phyloP scores from a whole-genome alignment of 2,797 vertebrate species.

The Phaenicophaeus curvirostris region DNA sequence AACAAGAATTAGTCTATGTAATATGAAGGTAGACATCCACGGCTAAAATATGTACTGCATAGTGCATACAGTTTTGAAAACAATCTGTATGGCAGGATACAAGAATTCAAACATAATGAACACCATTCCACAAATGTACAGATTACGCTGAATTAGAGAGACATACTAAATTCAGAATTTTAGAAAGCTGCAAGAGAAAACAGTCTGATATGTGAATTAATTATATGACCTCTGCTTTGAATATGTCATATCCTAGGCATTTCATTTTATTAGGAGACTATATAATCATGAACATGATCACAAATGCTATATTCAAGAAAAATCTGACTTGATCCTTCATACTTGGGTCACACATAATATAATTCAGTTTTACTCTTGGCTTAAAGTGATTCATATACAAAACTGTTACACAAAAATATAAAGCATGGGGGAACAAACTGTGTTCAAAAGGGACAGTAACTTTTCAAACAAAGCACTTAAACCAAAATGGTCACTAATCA shows the following conservation, averaged over 20 bases:
- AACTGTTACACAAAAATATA: not conserved
- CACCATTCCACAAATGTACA: not conserved
- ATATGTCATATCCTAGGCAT: slow-evolving; percentile 28
- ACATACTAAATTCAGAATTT: slow-evolving; percentile 8
- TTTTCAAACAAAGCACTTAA: not conserved
- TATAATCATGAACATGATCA: slow-evolving; percentile 40
- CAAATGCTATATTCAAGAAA: slow-evolving; percentile 50
- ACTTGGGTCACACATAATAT: slow-evolving; percentile 6
- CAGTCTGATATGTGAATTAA: slow-evolving; percentile 42
- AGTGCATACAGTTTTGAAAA: not conserved
- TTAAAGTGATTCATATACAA: not conserved
- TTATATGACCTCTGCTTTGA: slow-evolving; percentile 57
- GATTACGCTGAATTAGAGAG: not conserved
- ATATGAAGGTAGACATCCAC: not conserved
- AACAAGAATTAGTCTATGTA: not conserved
- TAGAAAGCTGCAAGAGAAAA: slow-evolving; percentile 50
- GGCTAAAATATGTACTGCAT: not conserved
- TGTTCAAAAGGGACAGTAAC: not conserved
- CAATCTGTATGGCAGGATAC: not conserved
- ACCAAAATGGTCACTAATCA: not conserved
- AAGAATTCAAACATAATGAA: not conserved
- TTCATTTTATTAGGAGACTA: slow-evolving; percentile 60
- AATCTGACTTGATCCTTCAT: slow-evolving; percentile 41
- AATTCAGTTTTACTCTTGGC: slow-evolving; percentile 32
- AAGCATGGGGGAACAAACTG: not conserved